These are phyloP conservation scores for Therioaphis trifolii DNA, from an alignment of 2,888 invertebrate genomes.

Conservation along the genomic window DNA sequence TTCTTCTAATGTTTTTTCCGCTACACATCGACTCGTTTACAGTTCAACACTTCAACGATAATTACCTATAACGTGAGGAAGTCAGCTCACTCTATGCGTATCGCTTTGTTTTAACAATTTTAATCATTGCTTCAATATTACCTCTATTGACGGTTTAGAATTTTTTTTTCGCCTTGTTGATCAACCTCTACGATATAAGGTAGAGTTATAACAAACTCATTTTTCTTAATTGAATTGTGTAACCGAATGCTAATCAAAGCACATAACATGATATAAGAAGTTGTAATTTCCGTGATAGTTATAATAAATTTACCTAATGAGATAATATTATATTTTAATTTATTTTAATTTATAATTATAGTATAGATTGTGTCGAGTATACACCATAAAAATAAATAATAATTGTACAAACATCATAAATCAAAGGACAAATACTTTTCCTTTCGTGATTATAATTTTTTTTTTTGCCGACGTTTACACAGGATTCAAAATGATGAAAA, in stretches of 20 bases:
- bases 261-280: background rate
- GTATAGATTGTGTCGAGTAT: background rate
- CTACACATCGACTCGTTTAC: too few species aligned
- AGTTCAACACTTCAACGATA: too few species aligned
- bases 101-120: too few species aligned
- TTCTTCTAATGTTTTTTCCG: too few species aligned
- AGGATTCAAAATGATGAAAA: background rate
- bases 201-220: too few species aligned
- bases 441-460: background rate
- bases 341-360: background rate
- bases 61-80: too few species aligned
- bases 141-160: too few species aligned
- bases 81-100: too few species aligned
- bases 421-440: background rate
- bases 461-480: background rate
- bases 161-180: too few species aligned
- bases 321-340: background rate
- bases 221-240: background rate
- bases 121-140: too few species aligned
- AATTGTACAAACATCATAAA: background rate
- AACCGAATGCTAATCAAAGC: background rate
- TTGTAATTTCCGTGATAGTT: constrained; percentile 36
- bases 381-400: constrained; percentile 10
- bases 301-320: constrained; percentile 1
- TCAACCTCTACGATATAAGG: too few species aligned